Conservation (phyloP, 2,113 vertebrate species). For the Melanotaenia duboulayi region DNA sequence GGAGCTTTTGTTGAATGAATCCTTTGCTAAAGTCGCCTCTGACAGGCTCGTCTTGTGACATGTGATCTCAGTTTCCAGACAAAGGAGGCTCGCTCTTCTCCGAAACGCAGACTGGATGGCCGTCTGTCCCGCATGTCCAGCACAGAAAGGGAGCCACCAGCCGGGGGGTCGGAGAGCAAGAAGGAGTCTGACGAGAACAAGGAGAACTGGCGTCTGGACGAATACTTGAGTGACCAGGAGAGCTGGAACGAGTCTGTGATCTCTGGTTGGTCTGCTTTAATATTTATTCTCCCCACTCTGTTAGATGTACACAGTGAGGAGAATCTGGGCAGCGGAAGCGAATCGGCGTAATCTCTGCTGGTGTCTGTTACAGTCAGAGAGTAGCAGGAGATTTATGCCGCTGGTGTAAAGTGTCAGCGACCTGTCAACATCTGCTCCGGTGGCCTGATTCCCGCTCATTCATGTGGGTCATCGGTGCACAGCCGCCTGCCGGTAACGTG, state of each 20-base stretch:
- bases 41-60: slow-evolving; percentile 12
- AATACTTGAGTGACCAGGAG: slow-evolving; percentile 90
- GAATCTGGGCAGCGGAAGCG: slow-evolving; percentile 22
- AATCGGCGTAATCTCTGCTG: slow-evolving; percentile 46
- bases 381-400: slow-evolving; percentile 37
- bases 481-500: slow-evolving; percentile 2
- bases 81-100: slow-evolving; percentile 89
- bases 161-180: slow-evolving; percentile 81
- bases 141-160: slow-evolving; percentile 81
- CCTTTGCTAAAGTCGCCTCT: neutral
- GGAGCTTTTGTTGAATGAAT: neutral
- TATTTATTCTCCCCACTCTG: slow-evolving; percentile 1
- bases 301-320: slow-evolving; percentile 11
- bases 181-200: slow-evolving; percentile 94
- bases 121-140: slow-evolving; percentile 88
- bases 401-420: slow-evolving; percentile 48
- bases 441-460: slow-evolving; percentile 65
- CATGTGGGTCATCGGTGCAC: slow-evolving; percentile 62
- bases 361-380: slow-evolving; percentile 39
- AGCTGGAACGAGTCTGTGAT: slow-evolving; percentile 93
- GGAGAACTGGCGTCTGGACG: slow-evolving; percentile 90
- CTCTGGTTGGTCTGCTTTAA: slow-evolving; percentile 85
- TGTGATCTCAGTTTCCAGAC: slow-evolving; percentile 86
- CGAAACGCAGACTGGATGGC: slow-evolving; percentile 87
- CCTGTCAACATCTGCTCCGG: slow-evolving; percentile 67